Evolutionary conservation across 2,797 vertebrate genomes (phyloP), one percentile per base, ranked within the genome.

Genomic region (Rallus crepitans): DNA sequence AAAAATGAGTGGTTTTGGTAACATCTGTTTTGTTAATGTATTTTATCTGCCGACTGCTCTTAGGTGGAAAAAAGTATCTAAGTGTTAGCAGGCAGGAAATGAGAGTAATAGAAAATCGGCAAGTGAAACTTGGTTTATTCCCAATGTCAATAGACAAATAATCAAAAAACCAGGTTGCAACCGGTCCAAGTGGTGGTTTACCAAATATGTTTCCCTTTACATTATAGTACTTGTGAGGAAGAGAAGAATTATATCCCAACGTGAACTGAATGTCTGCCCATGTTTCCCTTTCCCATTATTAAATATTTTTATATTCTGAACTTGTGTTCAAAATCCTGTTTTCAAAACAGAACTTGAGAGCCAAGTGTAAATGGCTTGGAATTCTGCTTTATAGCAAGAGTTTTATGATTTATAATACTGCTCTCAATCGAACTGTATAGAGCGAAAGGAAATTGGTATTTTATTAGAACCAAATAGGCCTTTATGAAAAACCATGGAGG

Each of bases 81-180:
- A 93, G 92, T 87, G 92, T 94, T 94, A 88, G 94, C 79, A 89
- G 87, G 15, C 89, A 94, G 95, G 95, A 97, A 96, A 96, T 97
- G 65, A 94, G 90, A 72, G 93, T 92, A 94, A 90, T 78, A 92
- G 86, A 73, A 85, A 93, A 94, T 97, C 82, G 90, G 76, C 91
- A 89, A 94, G 30, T 81, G 82, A 81, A 82, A 87, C 59, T 70
- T 94, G 95, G 80, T 96, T 84, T 92, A 53, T 88, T 93, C 87
- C 94, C 89, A 93, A 80, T 57, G 47, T 89, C 93, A 95, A 95
- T 52, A 95, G 73, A 82, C 64, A 79, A 92, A 90, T 93, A 94
- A 94, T 94, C 86, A 95, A 95, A 95, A 95, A 94, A 64, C 76
- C 91, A 95, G 91, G 53, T 80, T 95, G 81, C 89, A 95, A 66